These are phyloP conservation scores for Vicugna pacos DNA, from an alignment of 2,113 vertebrate genomes.

Conservation along the genomic window DNA sequence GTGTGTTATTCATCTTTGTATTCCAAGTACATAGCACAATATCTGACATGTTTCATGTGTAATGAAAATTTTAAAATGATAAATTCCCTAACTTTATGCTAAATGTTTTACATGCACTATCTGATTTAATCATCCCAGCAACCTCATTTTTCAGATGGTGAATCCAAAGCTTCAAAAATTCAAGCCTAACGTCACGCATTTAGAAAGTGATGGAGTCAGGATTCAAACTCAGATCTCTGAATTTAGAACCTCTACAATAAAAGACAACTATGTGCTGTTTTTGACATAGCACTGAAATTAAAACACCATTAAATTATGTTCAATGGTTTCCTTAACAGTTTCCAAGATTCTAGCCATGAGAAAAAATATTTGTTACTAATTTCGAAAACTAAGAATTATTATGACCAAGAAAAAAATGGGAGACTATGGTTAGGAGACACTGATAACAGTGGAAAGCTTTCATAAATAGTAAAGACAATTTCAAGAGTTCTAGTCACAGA, in stretches of 20 bases:
- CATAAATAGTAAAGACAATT: not conserved
- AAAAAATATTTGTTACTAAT: constrained; percentile 12
- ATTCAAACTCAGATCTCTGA: not conserved
- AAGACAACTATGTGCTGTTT: not conserved
- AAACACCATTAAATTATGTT: not conserved
- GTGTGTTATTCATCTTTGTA: not conserved
- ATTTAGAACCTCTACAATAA: not conserved
- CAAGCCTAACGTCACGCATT: not conserved
- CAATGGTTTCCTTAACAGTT: not conserved
- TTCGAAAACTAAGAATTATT: not conserved
- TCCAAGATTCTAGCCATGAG: not conserved
- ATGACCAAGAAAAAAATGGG: not conserved
- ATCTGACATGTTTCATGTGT: not conserved
- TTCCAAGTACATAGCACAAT: not conserved
- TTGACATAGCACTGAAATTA: not conserved
- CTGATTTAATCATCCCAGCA: not conserved
- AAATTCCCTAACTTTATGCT: not conserved
- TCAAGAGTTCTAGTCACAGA: not conserved
- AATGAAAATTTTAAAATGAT: not conserved
- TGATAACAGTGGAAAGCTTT: not conserved
- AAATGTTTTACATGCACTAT: not conserved
- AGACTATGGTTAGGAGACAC: not conserved
- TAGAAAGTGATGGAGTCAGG: not conserved
- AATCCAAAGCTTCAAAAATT: not conserved
- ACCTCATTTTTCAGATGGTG: not conserved